phyloP scores from a whole-genome alignment of 1,140 invertebrate species.

The Neodiprion virginianus region DNA sequence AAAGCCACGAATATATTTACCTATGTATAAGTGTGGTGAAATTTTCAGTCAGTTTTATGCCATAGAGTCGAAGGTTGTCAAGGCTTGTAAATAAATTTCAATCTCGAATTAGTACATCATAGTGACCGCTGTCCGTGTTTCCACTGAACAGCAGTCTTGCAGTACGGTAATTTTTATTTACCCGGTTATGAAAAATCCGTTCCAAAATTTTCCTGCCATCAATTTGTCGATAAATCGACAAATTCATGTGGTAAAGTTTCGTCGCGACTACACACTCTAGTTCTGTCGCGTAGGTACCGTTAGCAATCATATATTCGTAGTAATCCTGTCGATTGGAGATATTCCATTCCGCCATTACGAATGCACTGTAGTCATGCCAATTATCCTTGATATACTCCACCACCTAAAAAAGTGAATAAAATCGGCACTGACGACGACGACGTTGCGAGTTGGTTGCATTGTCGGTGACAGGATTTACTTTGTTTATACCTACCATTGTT shows the following conservation, averaged over 20 bases:
- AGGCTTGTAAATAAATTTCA: constrained; percentile 4
- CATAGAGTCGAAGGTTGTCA: too few relatives aligned
- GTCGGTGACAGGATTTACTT: neutral
- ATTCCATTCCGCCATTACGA: constrained; percentile 51
- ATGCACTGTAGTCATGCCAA: constrained; percentile 47
- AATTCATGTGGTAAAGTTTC: constrained; percentile 45
- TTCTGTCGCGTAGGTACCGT: constrained; percentile 50
- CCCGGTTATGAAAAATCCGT: constrained; percentile 42
- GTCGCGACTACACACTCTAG: constrained; percentile 50
- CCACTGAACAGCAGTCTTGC: constrained; percentile 49
- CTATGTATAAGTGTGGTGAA: too few relatives aligned
- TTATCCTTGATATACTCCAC: constrained; percentile 43
- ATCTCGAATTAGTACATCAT: constrained; percentile 44
- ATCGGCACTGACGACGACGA: neutral
- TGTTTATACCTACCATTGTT: constrained; percentile 29
- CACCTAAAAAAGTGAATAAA: constrained; percentile 34
- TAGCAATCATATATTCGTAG: constrained; percentile 43
- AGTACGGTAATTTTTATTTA: constrained; percentile 30
- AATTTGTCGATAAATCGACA: constrained; percentile 49
- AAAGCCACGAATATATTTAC: too few relatives aligned
- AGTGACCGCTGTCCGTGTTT: constrained; percentile 48
- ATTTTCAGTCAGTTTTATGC: too few relatives aligned
- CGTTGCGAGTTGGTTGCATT: neutral
- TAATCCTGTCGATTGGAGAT: constrained; percentile 42
- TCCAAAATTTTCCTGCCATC: constrained; percentile 33